Conservation (phyloP, 2,797 vertebrate species). For the Xerus rutilus region DNA sequence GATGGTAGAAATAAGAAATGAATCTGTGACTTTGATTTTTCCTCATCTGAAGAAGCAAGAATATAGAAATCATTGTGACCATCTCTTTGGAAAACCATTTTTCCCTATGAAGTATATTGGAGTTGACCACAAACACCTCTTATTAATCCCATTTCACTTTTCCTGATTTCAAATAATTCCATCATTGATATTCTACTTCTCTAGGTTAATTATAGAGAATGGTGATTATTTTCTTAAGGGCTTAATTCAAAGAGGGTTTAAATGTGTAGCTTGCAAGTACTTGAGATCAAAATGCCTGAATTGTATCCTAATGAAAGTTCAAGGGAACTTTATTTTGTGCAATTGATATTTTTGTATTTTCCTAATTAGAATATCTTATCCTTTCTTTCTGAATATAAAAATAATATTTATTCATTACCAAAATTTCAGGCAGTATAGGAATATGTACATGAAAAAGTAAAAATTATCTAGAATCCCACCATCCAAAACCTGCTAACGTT, state of each 20-base stretch:
- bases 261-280: slow-evolving; percentile 49
- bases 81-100: slow-evolving; percentile 34
- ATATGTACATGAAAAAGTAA: slow-evolving; percentile 8
- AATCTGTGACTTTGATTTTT: background rate
- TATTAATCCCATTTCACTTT: background rate
- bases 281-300: slow-evolving; percentile 32
- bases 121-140: background rate
- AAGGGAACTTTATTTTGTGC: slow-evolving; percentile 43
- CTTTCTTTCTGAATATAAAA: slow-evolving; percentile 49
- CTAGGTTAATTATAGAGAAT: slow-evolving; percentile 52
- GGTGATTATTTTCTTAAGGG: slow-evolving; percentile 45
- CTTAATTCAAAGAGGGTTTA: slow-evolving; percentile 37
- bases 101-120: background rate
- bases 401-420: slow-evolving; percentile 28
- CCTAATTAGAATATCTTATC: slow-evolving; percentile 39
- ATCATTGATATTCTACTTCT: slow-evolving; percentile 4
- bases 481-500: background rate
- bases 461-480: slow-evolving; percentile 33
- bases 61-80: background rate
- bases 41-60: background rate
- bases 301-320: slow-evolving; percentile 43
- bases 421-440: background rate
- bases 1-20: background rate
- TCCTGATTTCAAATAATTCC: slow-evolving; percentile 25
- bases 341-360: slow-evolving; percentile 4